Percentiles rank a stretch among this genome's conserved stretches.
Conservation (phyloP, 92 coral and sea anemone genomes). For the Metridium senile region DNA sequence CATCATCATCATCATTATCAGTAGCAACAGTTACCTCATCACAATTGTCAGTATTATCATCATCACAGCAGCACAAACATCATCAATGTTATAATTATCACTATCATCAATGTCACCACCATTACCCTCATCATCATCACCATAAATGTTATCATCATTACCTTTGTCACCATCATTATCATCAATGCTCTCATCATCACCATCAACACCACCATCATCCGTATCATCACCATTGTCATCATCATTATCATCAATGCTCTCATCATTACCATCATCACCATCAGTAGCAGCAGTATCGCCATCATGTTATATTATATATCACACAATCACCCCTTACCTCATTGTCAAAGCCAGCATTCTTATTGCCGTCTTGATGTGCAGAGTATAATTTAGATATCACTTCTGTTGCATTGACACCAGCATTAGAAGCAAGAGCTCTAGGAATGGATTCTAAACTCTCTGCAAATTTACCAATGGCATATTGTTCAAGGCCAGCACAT, state of each 20-base stretch:
- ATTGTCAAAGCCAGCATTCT: constrained; percentile 93
- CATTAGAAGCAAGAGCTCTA: constrained; percentile 85
- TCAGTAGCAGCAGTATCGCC: no score
- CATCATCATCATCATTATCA: constrained; percentile 11
- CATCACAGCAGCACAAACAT: not conserved
- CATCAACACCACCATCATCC: no score
- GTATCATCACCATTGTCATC: no score
- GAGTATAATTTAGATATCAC: constrained; percentile 90
- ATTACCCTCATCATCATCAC: constrained; percentile 84
- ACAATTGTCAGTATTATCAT: not conserved
- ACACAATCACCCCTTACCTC: no score
- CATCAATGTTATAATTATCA: not conserved
- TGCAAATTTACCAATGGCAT: constrained; percentile 95
- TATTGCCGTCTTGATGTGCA: constrained; percentile 93
- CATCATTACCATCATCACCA: no score
- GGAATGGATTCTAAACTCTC: constrained; percentile 89
- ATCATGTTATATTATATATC: no score
- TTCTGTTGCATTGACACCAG: constrained; percentile 92
- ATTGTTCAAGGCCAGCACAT: constrained; percentile 94
- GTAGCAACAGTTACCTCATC: not conserved
- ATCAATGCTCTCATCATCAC: no score
- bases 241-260: no score
- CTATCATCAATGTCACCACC: constrained; percentile 93
- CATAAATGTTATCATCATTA: no score
- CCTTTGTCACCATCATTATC: no score